Base-by-base conservation (phyloP, 2,888 invertebrate genomes). In the Lithosia quadra region DNA sequence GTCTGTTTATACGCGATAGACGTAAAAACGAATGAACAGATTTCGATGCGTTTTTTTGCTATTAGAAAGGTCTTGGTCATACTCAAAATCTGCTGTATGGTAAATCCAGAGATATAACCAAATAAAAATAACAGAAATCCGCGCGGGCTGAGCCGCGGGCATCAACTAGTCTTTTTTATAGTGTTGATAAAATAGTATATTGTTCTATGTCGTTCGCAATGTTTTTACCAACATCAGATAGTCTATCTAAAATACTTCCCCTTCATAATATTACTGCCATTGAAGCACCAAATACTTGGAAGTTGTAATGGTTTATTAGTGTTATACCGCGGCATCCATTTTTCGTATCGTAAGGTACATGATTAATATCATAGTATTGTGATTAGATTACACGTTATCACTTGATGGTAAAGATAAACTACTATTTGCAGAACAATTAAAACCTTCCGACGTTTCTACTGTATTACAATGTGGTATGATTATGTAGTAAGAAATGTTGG, bases 351-450 rank as follows among this genome's bases (percentile, higher is more conserved):
- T 90, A 85, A 89, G 86, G 87, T 86, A 88, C 69, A 74, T 82
- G 91, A 92, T 92, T 89, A 88, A 78, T 82, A 89, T 90, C 88
- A 64, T 36, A 56, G 73, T 81, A 80, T 75, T 84, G 72, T 84
- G 93, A 94, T 93, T 84, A 92, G 92, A 92, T 92, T 82, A 80
- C 28, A 69, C 22, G 78, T 84, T 94, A 94, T 93, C 92, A 82
- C 78, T 86, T 89, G 90, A 93, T 93, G 88, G 85, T 85, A 76
- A 85, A 91, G 92, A 93, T 93, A 91, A 94, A 92, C 93, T 95
- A 94, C 94, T 90, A 93, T 92, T 91, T 91, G 89, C 82, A 82
- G 72, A 83, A 83, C 86, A 86, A 86, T 86, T 86, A 84, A 79
- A 84, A 86, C 82, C 82, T 84, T 76, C 84, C 83, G 79, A 79